Conservation (phyloP, 2,113 vertebrate species). For the Zosterops borbonicus region DNA sequence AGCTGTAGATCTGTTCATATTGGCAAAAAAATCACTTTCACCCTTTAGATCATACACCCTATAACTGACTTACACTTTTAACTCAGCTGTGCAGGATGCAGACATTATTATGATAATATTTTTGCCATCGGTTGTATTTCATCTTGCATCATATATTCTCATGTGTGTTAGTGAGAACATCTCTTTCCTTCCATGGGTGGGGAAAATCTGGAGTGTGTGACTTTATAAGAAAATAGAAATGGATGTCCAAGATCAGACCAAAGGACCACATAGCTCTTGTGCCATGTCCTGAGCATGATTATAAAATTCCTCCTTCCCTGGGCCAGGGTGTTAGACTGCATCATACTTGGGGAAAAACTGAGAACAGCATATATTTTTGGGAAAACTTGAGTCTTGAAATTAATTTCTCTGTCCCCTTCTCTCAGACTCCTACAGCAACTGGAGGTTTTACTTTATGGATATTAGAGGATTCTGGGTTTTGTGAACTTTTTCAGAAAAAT, state of each 20-base stretch:
- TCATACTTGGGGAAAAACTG: background rate
- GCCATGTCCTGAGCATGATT: background rate
- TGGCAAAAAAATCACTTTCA: background rate
- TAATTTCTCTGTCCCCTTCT: background rate
- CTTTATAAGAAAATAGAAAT: background rate
- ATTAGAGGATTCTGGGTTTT: background rate
- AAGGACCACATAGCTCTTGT: background rate
- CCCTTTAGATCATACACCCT: background rate
- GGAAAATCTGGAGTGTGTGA: background rate
- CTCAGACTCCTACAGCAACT: background rate
- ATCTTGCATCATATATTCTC: background rate
- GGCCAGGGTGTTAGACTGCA: accelerated
- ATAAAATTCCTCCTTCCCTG: background rate
- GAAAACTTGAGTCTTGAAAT: background rate
- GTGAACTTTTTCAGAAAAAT: background rate
- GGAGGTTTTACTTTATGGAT: background rate
- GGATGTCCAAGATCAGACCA: background rate
- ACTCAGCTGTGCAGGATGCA: background rate
- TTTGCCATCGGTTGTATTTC: background rate
- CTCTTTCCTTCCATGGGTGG: background rate
- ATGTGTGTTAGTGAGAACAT: background rate
- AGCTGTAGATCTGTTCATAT: background rate
- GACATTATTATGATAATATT: background rate
- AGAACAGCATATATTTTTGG: background rate
- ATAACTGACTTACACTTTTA: background rate